Evolutionary conservation across 2,113 vertebrate genomes (phyloP).

Genomic region (Ariopsis seemanni): DNA sequence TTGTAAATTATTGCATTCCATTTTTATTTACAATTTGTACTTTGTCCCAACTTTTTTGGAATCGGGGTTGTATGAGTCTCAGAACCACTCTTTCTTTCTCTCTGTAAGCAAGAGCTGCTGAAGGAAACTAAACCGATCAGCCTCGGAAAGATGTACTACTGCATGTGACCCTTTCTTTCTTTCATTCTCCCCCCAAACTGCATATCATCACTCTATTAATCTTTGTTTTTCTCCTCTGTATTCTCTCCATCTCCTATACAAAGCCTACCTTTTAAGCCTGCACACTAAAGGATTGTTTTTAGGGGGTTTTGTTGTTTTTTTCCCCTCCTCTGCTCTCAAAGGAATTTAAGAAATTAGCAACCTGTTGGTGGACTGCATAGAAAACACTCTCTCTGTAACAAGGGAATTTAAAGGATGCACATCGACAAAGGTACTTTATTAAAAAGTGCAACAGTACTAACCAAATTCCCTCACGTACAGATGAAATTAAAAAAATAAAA

Average conservation of each 20-base stretch:
- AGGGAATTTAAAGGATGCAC: background rate
- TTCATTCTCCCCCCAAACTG: background rate
- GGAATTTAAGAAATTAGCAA: constrained; percentile 5
- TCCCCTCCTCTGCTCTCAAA: background rate
- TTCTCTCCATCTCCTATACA: background rate
- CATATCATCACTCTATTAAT: background rate
- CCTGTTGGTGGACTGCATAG: background rate
- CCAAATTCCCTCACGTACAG: background rate
- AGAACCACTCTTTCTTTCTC: background rate
- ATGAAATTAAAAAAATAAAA: no score
- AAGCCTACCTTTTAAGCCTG: background rate
- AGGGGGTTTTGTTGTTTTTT: background rate
- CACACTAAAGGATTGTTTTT: background rate
- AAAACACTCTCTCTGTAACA: background rate
- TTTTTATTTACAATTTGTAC: no score
- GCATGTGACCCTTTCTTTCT: background rate
- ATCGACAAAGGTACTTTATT: background rate
- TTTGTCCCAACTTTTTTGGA: no score
- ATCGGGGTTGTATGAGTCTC: background rate
- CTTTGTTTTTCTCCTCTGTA: background rate
- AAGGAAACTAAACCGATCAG: background rate
- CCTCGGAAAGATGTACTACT: background rate
- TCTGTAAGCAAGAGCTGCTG: background rate
- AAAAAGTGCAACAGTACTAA: background rate
- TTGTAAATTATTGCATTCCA: no score